A percentile compares a stretch with the other conserved stretches of the same genome.
Conservation (phyloP, 1,140 invertebrate genomes). For the Nebria ingens region DNA sequence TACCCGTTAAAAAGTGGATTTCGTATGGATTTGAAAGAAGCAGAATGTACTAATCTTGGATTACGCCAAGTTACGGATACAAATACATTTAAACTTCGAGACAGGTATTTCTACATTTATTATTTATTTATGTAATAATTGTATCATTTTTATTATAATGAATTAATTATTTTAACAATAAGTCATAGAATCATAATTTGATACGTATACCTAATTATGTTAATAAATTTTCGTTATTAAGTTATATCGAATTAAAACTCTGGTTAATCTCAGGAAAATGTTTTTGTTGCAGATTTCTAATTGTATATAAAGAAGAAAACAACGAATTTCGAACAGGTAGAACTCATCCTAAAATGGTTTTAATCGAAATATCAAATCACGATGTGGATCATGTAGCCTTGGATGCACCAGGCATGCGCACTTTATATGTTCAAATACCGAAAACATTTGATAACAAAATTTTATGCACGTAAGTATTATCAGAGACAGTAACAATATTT, state of each 20-base stretch:
- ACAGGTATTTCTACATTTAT: no score
- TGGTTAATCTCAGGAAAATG: no score
- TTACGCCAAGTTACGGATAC: slow-evolving; percentile 20
- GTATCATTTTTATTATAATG: no score
- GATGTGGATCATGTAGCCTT: slow-evolving; percentile 27
- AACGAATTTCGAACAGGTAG: slow-evolving; percentile 26
- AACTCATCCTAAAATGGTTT: slow-evolving; percentile 28
- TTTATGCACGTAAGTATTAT: no score
- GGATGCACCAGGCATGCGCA: slow-evolving; percentile 29
- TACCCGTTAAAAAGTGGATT: slow-evolving; percentile 32
- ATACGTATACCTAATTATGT: no score
- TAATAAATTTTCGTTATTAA: no score
- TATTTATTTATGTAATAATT: neutral
- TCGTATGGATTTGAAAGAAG: slow-evolving; percentile 23
- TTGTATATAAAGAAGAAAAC: slow-evolving; percentile 27
- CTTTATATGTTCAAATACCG: slow-evolving; percentile 28
- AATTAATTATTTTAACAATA: no score
- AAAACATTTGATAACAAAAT: slow-evolving; percentile 15
- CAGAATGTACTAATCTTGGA: slow-evolving; percentile 26
- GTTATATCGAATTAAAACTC: no score
- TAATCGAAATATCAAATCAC: slow-evolving; percentile 26
- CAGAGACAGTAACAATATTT: no score
- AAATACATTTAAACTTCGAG: slow-evolving; percentile 22
- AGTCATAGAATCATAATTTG: no score
- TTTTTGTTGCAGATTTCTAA: slow-evolving; percentile 25